Evolutionary conservation across 2,888 invertebrate genomes (phyloP), one percentile per base, ranked within the genome.

Genomic region (Phanerotoma sp.): DNA sequence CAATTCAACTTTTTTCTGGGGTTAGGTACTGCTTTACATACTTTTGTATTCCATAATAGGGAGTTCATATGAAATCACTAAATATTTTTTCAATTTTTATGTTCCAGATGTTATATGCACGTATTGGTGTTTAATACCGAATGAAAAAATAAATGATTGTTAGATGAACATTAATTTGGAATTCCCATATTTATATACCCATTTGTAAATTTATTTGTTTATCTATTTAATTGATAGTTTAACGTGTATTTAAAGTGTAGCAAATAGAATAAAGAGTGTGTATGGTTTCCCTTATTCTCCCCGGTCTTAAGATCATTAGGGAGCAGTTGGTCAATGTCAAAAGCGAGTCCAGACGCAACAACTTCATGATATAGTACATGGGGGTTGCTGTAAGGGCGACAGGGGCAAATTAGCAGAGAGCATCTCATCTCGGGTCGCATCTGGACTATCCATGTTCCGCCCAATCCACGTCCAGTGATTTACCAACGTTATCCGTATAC

Each of bases 401-500:
- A 65, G 56, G 60, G 61, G 65, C 63, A 66, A 71, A 73, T 71
- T 70, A 71, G 67, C 65, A 63, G 66, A 69, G 68, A 71, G 66
- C 66, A 67, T 65, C 47, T 55, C 55, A 55, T 55, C 52, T 48
- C 65, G 64, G 70, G 71, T 69, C 71, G 63, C 71, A 73, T 71
- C 72, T 71, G 71, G 71, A 64, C 61, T 70, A 67, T 71, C 68
- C 68, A 62, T 58, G 62, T 65, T 66, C 62, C 66, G 65, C 66
- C 70, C 68, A 68, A 71, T 70, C 66, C 66, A 67, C 66, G 68
- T 66, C 66, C 66, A 58, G 68, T 71, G 73, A 73, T 73, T 71
- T 71, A 73, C 60, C 64, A 58, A 58, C 22, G 38, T 15, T 59
- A 61, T 50, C 53, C 60, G 64, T 66, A 60, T 58, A 62, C 58